Base-by-base conservation (phyloP, 2,113 vertebrate species). In the Daboia siamensis region DNA sequence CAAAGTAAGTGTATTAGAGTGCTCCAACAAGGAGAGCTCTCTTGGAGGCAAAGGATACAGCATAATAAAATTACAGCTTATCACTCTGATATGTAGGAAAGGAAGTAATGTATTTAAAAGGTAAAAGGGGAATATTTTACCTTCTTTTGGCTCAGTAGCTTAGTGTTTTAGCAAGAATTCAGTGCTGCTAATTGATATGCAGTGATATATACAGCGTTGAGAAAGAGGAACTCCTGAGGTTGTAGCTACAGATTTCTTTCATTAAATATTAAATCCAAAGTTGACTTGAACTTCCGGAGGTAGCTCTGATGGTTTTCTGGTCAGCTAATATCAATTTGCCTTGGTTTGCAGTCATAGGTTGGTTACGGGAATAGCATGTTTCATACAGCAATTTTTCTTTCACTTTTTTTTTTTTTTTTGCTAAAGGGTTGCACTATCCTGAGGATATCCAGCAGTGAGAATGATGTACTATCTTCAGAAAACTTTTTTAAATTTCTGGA, bases 261-360 rank as follows among this genome's bases (percentile, higher is more conserved):
- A 96, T 96, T 96, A 94, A 95, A 94, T 95, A 89, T 92, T 93
- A 95, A 95, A 96, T 91, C 87, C 39, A 56, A 92, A 96, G 93
- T 96, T 94, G 39, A 90, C 91, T 84, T 93, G 92, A 93, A 94
- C 87, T 89, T 92, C 90, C 74, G 56, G 90, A 93, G 69, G 64
- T 90, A 88, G 89, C 96, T 94, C 0, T 44, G 85, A 74, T 93
- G 86, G 15, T 39, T 74, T 94, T 93, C 48, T 51, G 54, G 15
- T 92, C 21, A 39, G 93, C 64, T 59, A 56, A 29, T 26, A 51
- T 13, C 88, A 89, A 2, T 89, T 1, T 24, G 74, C 0, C 56
- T 29, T 33, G 57, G 93, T 91, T 87, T 85, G 21, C 0, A 8
- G 26, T 93, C 57, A 55, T 10, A n/a, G 93, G 85, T 80, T 52